Evolutionary conservation across 1,140 invertebrate species (phyloP), one percentile per base, ranked within the genome.

Genomic region (Drosophila cardini): DNA sequence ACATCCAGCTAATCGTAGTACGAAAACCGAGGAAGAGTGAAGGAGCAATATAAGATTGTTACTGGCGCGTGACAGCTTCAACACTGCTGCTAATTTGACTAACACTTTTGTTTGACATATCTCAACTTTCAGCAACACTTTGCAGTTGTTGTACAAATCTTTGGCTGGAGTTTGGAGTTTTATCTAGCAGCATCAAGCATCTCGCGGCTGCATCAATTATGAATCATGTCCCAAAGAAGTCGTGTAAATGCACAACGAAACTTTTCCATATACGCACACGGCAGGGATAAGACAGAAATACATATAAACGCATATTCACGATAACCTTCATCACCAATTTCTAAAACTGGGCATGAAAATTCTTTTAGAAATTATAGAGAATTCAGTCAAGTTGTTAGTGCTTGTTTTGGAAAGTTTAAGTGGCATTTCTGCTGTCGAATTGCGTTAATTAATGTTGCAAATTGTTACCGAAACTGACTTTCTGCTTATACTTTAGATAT

Each of bases 381-480:
- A 71, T 77, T 36, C 68, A 71, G 74, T 80, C 62, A 81, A 84
- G 62, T 84, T 77, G 82, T 84, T 77, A 64, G 68, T 16, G 48
- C 53, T 85, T 85, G 68, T 60, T 73, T 72, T 36, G 43, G 18
- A 72, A 65, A 72, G 38, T 67, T 76, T 72, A 52, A 72, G 38
- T 67, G 67, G 65, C 36, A 70, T 60, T 70, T 26, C 16, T 56
- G 34, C 34, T 36, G 34, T 68, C 57, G 68, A 76, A 84, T 74
- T 78, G 72, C 73, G 69, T 83, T 83, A 83, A 83, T 83, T 83
- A 83, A 83, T 83, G 80, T 84, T 84, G 38, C 38, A 76, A 78
- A 76, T 63, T 72, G 61, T 78, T 78, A 36, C 61, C 53, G 10
- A 46, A 65, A 76, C 63, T 57, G 16, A 70, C 43, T 76, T 55